phyloP scores from a whole-genome alignment of 2,888 invertebrate species.

The Autographa pulchrina region DNA sequence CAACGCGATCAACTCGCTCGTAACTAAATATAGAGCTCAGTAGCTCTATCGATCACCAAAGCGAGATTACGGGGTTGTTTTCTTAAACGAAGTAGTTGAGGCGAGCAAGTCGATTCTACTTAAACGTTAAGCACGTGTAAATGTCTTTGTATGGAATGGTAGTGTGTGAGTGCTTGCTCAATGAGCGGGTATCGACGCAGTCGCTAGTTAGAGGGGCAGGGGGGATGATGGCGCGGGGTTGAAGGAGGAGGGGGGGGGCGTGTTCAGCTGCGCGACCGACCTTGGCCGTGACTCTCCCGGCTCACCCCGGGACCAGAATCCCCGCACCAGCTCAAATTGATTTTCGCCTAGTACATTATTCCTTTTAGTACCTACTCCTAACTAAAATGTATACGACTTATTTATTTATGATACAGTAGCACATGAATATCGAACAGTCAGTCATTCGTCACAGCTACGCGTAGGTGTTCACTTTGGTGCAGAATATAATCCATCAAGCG shows the following conservation, averaged over 20 bases:
- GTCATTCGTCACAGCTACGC: slow-evolving; percentile 13
- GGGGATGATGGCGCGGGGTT: slow-evolving; percentile 50
- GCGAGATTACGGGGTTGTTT: slow-evolving; percentile 57
- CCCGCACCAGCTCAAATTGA: slow-evolving; percentile 78
- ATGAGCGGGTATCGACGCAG: slow-evolving; percentile 77
- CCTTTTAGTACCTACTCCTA: slow-evolving; percentile 44
- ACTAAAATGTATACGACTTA: slow-evolving; percentile 30
- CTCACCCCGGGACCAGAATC: slow-evolving; percentile 71
- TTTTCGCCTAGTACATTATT: slow-evolving; percentile 68
- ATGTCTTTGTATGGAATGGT: slow-evolving; percentile 45
- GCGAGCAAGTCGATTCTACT: slow-evolving; percentile 40
- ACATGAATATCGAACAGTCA: slow-evolving; percentile 17
- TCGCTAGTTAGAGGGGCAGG: slow-evolving; percentile 55
- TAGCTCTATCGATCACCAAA: slow-evolving; percentile 57
- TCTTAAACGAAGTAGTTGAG: slow-evolving; percentile 50
- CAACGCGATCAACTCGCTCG: slow-evolving; percentile 37
- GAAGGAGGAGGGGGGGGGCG: slow-evolving; percentile 52
- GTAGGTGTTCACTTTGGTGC: slow-evolving; percentile 33
- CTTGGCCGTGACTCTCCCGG: slow-evolving; percentile 88
- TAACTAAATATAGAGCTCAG: slow-evolving; percentile 51
- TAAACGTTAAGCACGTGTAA: slow-evolving; percentile 63
- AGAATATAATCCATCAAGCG: slow-evolving; percentile 29
- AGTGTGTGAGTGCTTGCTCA: slow-evolving; percentile 69
- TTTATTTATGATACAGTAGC: slow-evolving; percentile 6
- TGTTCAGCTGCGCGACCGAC: slow-evolving; percentile 74